Base-by-base conservation (phyloP, 2,113 vertebrate species). In the Tympanuchus pallidicinctus region DNA sequence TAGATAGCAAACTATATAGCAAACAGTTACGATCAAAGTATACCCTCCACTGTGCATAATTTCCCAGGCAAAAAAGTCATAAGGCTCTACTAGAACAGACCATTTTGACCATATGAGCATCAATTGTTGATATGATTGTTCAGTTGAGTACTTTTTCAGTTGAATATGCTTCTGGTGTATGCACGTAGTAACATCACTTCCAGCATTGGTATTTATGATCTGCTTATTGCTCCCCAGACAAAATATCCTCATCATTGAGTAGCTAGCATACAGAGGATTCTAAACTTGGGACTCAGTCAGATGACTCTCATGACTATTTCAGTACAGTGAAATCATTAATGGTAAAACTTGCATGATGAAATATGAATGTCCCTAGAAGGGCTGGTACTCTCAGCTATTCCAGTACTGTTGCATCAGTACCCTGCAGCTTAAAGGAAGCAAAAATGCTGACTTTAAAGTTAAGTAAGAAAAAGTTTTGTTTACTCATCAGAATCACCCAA, bases 321-420 rank as follows among this genome's bases (percentile, higher is more conserved):
- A 57, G 28, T 36, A 32, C 6, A 10, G 8, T 45, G 59, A 70
- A 75, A 56, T 38, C 2, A 45, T 3, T 10, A 17, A 14, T 42
- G 30, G 25, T 20, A 90, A 80, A 73, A 19, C 6, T 45, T 32
- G 34, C 19, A 21, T 19, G 47, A 36, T 36, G 59, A 74, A 88
- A 65, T 7, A 59, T 6, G 42, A 69, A 8, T 28, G 34, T 74
- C 32, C 36, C 56, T 77, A 69, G 30, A 70, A 59, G 47, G 18
- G 8, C 5, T 75, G 24, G 12, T 90, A 5, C 52, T 52, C 40
- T 43, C 60, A 80, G 48, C 11, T 50, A 10, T 30, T 6, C 18
- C 0, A 0, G 6, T 50, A 16, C 8, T 56, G 21, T 32, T 56
- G 32, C 8, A 0, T 22, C 28, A 16, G 8, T 77, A 61, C 52